Conservation (phyloP, 2,888 invertebrate genomes). For the Prenolepis imparis region DNA sequence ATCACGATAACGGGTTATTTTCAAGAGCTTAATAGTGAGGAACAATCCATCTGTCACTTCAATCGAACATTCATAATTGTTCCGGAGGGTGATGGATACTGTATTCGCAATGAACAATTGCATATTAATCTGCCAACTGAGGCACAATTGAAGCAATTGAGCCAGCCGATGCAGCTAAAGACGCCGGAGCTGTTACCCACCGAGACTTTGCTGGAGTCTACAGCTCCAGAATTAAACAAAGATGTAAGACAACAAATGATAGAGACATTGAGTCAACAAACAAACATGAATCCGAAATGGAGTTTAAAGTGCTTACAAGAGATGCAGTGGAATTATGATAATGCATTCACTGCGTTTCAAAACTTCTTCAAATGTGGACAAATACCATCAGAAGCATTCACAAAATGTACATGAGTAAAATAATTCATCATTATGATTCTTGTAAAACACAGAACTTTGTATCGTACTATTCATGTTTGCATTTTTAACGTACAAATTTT, state of each 20-base stretch:
- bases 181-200: not conserved
- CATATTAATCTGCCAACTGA: conserved; percentile 92
- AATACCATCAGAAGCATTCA: conserved; percentile 94
- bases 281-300: conserved; percentile 94
- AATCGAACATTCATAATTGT: conserved; percentile 93
- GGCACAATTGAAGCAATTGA: conserved; percentile 86
- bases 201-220: conserved; percentile 27
- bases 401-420: conserved; percentile 85
- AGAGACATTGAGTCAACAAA: conserved; percentile 91
- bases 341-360: conserved; percentile 92
- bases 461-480: not conserved
- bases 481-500: not conserved
- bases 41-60: conserved; percentile 89
- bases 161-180: not conserved
- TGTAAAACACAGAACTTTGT: not conserved
- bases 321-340: conserved; percentile 95
- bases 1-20: conserved; percentile 95
- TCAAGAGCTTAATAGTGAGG: conserved; percentile 89
- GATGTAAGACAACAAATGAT: conserved; percentile 90
- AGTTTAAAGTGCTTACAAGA: conserved; percentile 93
- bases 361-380: conserved; percentile 92
- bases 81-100: conserved; percentile 92
- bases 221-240: conserved; percentile 70
- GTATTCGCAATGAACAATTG: conserved; percentile 94
- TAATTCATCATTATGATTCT: conserved; percentile 1